Conservation (phyloP, 2,888 invertebrate genomes). For the Pachliopta kotzebuea region DNA sequence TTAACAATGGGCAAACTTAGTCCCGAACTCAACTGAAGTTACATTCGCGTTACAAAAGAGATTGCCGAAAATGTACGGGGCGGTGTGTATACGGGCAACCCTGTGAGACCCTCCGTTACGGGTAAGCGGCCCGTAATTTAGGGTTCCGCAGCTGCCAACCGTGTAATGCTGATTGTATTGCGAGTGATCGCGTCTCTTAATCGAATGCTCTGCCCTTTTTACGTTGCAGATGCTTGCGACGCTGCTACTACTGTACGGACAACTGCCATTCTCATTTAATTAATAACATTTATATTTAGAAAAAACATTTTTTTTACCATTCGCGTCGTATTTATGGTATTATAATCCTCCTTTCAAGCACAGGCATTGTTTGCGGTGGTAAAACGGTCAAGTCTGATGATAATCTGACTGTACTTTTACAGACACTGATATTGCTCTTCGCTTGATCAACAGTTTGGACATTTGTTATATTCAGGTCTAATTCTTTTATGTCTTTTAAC, state of each 20-base stretch:
- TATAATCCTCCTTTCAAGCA: no score
- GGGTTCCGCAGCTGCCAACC: constrained; percentile 71
- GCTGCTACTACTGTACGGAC: constrained; percentile 4
- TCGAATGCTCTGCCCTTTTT: constrained; percentile 60
- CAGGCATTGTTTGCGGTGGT: no score
- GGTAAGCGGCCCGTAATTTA: constrained; percentile 69
- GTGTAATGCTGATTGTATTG: constrained; percentile 77
- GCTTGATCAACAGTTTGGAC: no score
- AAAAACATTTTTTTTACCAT: no score
- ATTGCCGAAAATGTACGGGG: not conserved
- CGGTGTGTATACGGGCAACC: constrained; percentile 14
- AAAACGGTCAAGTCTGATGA: no score
- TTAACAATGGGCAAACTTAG: no score
- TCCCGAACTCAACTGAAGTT: constrained; percentile 5
- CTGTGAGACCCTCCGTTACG: constrained; percentile 59
- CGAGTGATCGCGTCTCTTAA: constrained; percentile 46
- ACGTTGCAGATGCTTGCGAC: constrained; percentile 15
- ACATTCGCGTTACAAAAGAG: constrained; percentile 4
- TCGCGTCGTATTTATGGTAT: no score
- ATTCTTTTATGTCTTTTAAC: no score
- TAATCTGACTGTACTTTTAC: no score
- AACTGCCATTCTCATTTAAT: constrained; percentile 1
- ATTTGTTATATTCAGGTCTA: no score
- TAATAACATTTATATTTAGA: not conserved
- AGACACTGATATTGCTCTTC: no score